These are phyloP conservation scores for Cnemophilus loriae DNA, from an alignment of 2,113 vertebrate species.

Conservation along the genomic window DNA sequence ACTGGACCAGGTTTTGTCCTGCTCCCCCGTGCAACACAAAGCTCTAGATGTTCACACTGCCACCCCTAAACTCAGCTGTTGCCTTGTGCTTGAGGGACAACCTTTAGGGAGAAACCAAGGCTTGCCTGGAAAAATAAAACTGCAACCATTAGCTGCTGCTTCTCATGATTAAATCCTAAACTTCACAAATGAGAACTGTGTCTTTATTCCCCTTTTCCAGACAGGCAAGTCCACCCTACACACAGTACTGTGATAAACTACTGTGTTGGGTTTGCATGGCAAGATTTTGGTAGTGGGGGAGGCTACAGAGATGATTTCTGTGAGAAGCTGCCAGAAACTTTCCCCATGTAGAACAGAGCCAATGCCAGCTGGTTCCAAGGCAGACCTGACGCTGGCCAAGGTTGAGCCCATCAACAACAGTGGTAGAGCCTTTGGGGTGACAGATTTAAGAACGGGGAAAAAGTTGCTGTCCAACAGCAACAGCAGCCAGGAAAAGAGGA, in stretches of 20 bases:
- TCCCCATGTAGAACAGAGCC: background rate
- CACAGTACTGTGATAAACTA: fast-evolving
- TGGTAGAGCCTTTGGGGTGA: background rate
- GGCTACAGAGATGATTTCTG: background rate
- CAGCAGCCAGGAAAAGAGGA: background rate
- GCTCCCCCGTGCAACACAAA: fast-evolving
- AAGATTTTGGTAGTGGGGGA: background rate
- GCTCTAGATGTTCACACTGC: background rate
- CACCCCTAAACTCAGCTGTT: background rate
- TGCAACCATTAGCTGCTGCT: background rate
- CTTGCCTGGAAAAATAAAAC: background rate
- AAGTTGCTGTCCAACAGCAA: background rate
- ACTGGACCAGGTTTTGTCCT: background rate
- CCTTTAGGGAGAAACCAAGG: background rate
- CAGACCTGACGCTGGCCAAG: fast-evolving
- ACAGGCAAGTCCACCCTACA: background rate
- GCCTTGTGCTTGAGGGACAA: background rate
- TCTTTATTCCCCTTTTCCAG: background rate
- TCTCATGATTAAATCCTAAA: background rate
- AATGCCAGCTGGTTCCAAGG: background rate
- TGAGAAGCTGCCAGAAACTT: background rate
- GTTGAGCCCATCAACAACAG: background rate
- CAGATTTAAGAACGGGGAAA: background rate
- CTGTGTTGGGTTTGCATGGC: background rate
- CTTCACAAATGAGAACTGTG: background rate